Conservation (phyloP, 2,888 invertebrate species). For the Dyspetes luteomarginatus region DNA sequence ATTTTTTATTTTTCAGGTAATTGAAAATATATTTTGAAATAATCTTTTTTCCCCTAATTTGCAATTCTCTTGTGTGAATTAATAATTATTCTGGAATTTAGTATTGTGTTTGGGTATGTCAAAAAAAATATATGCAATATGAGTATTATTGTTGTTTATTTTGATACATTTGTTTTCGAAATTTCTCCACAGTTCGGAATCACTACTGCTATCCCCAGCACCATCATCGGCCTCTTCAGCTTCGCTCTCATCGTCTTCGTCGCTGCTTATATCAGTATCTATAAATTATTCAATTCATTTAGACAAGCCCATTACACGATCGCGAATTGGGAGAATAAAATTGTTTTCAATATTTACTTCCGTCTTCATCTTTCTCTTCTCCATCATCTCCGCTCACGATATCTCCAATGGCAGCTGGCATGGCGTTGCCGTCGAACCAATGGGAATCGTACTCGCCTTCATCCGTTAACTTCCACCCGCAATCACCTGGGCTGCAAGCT, state of each 20-base stretch:
- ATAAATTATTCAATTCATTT: conserved; percentile 8
- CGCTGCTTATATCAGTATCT: conserved; percentile 10
- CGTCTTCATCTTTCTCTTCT: not conserved
- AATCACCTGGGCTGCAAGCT: not conserved
- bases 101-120: no score
- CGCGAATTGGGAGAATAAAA: no score
- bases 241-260: not conserved
- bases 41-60: no score
- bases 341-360: not conserved
- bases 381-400: not conserved
- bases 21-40: no score
- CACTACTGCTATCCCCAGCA: not conserved
- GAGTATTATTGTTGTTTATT: not conserved
- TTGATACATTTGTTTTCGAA: not conserved
- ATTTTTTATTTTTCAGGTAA: no score
- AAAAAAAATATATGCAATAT: conserved; percentile 2
- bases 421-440: conserved; percentile 23
- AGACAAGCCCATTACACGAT: not conserved
- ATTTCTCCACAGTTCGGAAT: not conserved
- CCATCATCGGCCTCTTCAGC: not conserved
- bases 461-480: not conserved
- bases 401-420: conserved; percentile 4
- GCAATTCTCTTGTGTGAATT: no score
- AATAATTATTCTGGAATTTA: no score
- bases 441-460: not conserved